Base-by-base conservation (phyloP, 2,888 invertebrate species). In the Ligdia adustata region DNA sequence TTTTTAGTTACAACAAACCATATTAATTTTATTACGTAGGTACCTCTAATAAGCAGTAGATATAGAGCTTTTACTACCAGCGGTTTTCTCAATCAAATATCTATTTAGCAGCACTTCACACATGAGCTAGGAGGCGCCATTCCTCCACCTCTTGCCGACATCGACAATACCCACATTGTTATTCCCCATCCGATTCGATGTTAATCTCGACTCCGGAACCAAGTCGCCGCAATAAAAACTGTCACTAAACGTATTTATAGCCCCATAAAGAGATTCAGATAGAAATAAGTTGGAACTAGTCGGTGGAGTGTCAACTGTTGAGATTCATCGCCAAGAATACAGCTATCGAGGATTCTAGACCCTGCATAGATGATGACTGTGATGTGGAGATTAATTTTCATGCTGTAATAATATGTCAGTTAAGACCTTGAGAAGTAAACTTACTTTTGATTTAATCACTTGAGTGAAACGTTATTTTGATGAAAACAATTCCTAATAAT, bases 201-300 rank as follows among this genome's bases (percentile, higher is more conserved):
- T 79, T 85, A 83, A 85, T 84, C 80, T 78, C 68, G 69, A 68
- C 77, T 72, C 72, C 75, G 75, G 81, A 80, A 81, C 79, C 69
- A 60, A 73, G 77, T 75, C 72, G 69, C 63, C 61, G 80, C 77
- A 78, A 85, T 87, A 89, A 87, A 87, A 86, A 79, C 84, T 82
- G 84, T 82, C 84, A 75, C 77, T 79, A 75, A 61, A 75, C 64
- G 74, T 84, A 84, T 88, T 89, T 89, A 88, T 79, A 80, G 77
- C 60, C 75, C 74, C 64, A 85, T 85, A 86, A 87, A 88, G 71
- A 78, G 74, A 79, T 77, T 75, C 69, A 75, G 73, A 73, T 71
- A 74, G 71, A 73, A 69, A 66, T 69, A 66, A 37, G 44, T 35
- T 22, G 62, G 65, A 71, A 68, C 46, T 57, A 45, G 3, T 27